Percentiles rank a stretch among this genome's conserved stretches.
Conservation (phyloP, 2,888 invertebrate genomes). For the Galerucella calmariensis region DNA sequence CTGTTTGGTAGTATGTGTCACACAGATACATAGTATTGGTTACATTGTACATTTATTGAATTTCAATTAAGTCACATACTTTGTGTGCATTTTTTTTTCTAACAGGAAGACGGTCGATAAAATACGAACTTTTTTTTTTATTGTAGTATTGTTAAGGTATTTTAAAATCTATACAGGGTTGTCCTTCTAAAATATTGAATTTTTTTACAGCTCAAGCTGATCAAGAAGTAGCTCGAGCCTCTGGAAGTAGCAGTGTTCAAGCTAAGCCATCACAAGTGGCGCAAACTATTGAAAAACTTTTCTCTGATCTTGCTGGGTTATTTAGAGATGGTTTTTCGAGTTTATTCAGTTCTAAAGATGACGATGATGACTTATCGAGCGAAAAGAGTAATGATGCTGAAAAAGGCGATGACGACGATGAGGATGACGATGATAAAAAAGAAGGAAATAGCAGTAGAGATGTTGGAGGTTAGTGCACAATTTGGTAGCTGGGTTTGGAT, state of each 20-base stretch:
- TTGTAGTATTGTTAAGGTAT: conserved; percentile 26
- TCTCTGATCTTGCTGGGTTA: conserved; percentile 58
- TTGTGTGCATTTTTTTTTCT: conserved; percentile 4
- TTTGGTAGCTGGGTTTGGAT: conserved; percentile 10
- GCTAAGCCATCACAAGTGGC: conserved; percentile 57
- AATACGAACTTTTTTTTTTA: conserved; percentile 20
- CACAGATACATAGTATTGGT: conserved; percentile 19
- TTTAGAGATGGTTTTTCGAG: conserved; percentile 58
- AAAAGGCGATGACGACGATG: conserved; percentile 35
- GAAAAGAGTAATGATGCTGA: conserved; percentile 46
- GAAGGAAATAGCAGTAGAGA: conserved; percentile 38
- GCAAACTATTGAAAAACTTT: conserved; percentile 55
- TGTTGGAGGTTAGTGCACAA: conserved; percentile 46
- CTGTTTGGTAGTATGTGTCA: conserved; percentile 3
- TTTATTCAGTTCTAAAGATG: conserved; percentile 56
- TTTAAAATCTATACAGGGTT: not conserved
- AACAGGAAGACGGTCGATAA: conserved; percentile 18
- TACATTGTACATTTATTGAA: conserved; percentile 30
- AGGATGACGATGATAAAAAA: conserved; percentile 29
- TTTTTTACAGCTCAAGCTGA: conserved; percentile 60
- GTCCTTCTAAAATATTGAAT: not conserved
- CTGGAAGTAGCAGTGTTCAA: conserved; percentile 50
- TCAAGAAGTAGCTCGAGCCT: conserved; percentile 47
- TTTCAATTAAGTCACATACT: not conserved
- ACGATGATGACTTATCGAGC: conserved; percentile 51